Evolutionary conservation across 2,888 invertebrate genomes (phyloP), one percentile per base, ranked within the genome.

Genomic region (Globia sparganii): DNA sequence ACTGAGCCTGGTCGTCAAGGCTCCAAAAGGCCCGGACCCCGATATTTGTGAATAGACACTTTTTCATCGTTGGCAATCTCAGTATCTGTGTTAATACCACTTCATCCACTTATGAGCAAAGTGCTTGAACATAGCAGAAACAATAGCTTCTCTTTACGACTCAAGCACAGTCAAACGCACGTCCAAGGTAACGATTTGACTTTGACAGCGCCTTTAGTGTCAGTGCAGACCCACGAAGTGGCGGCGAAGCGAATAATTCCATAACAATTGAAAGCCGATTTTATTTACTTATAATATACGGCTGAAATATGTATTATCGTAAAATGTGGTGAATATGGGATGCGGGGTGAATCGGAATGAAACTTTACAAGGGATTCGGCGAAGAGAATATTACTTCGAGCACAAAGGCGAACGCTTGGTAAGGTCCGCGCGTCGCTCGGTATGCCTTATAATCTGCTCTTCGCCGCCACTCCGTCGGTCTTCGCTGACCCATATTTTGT

Each of bases 61-160:
- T 73, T 40, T 59, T 59, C 21, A 37, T 40, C 11, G 3, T 77
- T 28, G 4, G n/a, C 31, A 79, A 49, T 49, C n/a, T 40, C 70
- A 76, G 11, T 64, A 34, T 78, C n/a, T 31, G 2, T 59, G 58
- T 40, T n/a, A 40, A 72, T 53, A 72, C 5, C n/a, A 62, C 61
- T 53, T n/a, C 40, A 40, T 28, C 5, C 28, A 58, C 31, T 49
- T 53, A 2, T 40, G 8, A 59, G 46, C 28, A 59, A 58, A 59
- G 28, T 25, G 18, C 25, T 75, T 75, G 21, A 31, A 75, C 21
- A 73, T 34, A 73, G 15, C 34, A 43, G 73, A 58, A 43, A 5
- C 34, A n/a, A 58, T n/a, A 34, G 43, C 73, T 71, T 71, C 25
- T 18, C 11, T 72, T 53, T 28, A 34, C n/a, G 15, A 37, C 25